Conservation (phyloP, 2,888 invertebrate genomes). For the Carterocephalus palaemon region DNA sequence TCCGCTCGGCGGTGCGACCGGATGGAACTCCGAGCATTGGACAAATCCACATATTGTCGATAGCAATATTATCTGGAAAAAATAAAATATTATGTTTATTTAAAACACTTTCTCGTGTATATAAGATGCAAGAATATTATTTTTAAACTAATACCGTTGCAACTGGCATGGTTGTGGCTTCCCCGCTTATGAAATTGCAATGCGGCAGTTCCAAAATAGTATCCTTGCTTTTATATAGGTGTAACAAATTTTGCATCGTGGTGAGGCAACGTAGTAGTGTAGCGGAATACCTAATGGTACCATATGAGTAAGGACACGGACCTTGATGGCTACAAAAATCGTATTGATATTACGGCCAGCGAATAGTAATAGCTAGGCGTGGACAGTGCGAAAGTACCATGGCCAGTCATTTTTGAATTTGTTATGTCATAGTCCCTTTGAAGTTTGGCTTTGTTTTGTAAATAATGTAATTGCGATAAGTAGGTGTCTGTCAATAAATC, state of each 20-base stretch:
- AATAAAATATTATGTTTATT: conserved; percentile 17
- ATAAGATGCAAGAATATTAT: conserved; percentile 9
- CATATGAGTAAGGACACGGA: conserved; percentile 71
- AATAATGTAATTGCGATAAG: too few species aligned
- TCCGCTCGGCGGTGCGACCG: conserved; percentile 35
- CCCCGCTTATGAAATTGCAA: conserved; percentile 62
- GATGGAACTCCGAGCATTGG: conserved; percentile 52
- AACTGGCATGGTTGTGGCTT: conserved; percentile 50
- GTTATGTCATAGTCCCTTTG: too few species aligned
- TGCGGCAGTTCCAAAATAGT: conserved; percentile 68
- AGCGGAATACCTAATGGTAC: conserved; percentile 73
- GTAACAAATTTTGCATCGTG: conserved; percentile 76
- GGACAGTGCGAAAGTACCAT: conserved; percentile 61
- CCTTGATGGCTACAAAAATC: conserved; percentile 76
- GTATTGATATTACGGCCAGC: conserved; percentile 67
- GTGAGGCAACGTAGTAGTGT: conserved; percentile 70
- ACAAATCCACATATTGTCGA: conserved; percentile 46
- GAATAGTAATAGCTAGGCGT: conserved; percentile 69
- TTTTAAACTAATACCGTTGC: conserved; percentile 47
- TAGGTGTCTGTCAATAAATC: too few species aligned
- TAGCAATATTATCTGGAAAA: conserved; percentile 53
- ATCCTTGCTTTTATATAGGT: conserved; percentile 75
- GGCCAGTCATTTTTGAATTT: conserved; percentile 16
- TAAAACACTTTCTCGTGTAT: conserved; percentile 7
- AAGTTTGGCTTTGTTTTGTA: too few species aligned